Percentiles rank a stretch among this genome's conserved stretches.
These are phyloP conservation scores for Lepidurus couesii DNA, from an alignment of 1,140 invertebrate species.

Conservation along the genomic window DNA sequence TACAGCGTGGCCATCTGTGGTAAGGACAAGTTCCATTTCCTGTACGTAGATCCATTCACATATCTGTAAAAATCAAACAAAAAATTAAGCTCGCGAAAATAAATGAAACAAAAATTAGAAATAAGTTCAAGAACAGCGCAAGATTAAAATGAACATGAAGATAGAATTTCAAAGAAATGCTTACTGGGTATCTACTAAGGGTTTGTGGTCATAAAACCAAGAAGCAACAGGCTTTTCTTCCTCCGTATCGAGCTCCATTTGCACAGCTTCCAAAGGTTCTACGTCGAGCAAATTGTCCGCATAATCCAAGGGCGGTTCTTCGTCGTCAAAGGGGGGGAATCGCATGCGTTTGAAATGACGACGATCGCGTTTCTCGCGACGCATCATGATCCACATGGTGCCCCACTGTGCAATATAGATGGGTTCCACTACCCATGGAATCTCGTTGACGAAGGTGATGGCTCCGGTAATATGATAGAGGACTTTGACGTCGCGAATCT, in stretches of 20 bases:
- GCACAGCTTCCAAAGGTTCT: conserved; percentile 97
- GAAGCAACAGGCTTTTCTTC: conserved; percentile 85
- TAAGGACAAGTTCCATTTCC: conserved; percentile 88
- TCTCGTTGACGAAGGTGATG: conserved; percentile 99
- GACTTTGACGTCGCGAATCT: conserved; percentile 96
- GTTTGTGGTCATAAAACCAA: conserved; percentile 99
- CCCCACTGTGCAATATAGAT: conserved; percentile 99
- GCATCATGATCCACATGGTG: conserved; percentile 99
- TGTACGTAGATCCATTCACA: conserved; percentile 96
- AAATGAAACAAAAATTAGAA: not conserved
- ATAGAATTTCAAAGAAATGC: conserved; percentile 35
- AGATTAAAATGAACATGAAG: not conserved
- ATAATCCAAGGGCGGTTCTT: conserved; percentile 98
- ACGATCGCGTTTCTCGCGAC: conserved; percentile 95
- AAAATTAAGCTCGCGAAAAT: conserved; percentile 22
- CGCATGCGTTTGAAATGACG: conserved; percentile 99
- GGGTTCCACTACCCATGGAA: conserved; percentile 99
- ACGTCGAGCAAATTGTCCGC: conserved; percentile 99
- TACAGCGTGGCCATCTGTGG: conserved; percentile 98
- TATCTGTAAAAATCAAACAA: conserved; percentile 53
- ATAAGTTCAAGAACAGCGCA: not conserved
- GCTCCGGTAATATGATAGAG: conserved; percentile 97
- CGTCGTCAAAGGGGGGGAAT: conserved; percentile 99
- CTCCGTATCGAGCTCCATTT: conserved; percentile 94
- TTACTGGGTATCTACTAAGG: conserved; percentile 79